Evolutionary conservation across 2,888 invertebrate species (phyloP), one percentile per base, ranked within the genome.

Genomic region (Encarsia formosa): DNA sequence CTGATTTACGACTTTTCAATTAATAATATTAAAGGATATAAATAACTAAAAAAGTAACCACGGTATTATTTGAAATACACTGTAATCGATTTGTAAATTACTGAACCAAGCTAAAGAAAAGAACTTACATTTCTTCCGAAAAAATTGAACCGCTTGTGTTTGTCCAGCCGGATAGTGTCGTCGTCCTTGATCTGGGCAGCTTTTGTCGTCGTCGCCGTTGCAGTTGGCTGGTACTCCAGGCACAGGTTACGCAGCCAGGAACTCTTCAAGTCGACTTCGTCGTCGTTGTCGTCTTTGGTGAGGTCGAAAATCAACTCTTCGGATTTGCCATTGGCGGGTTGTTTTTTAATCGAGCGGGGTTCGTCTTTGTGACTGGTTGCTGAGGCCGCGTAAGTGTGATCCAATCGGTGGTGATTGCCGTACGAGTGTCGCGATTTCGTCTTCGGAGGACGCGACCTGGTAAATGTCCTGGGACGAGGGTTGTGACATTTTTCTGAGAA

Each of bases 361-460:
- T 13, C 13, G 29, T 29, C 29, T 29, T 29, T 8, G 8, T 29
- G 29, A 8, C 13, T 13, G 29, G 29, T 9, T 29, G 29, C 34
- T 5, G 22, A 9, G 2, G 56, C 56, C 13, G 56, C 56, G n/a
- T 56, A 56, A 5, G 56, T 56, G 13, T 56, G 56, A 37, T 56
- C 56, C 18, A 53, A 26, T 2, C 56, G 53, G 4, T 56, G 52
- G 1, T 56, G 56, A 37, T 50, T 44, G 4, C 46, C 50, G 26
- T 46, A 40, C 6, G 38, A 34, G 34, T 49, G 37, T 6, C 45
- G 55, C 22, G 26, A 18, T 26, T 46, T 49, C 31, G 39, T 19
- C 31, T 43, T 52, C 9, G 45, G 2, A 5, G 19, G 38, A 5
- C 51, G 51, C 24, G 37, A 45, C 23, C 29, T 49, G 5, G 49